Percentiles rank a stretch among this genome's conserved stretches.
phyloP scores from a whole-genome alignment of 2,888 invertebrate genomes.

The Laspeyria flexula region DNA sequence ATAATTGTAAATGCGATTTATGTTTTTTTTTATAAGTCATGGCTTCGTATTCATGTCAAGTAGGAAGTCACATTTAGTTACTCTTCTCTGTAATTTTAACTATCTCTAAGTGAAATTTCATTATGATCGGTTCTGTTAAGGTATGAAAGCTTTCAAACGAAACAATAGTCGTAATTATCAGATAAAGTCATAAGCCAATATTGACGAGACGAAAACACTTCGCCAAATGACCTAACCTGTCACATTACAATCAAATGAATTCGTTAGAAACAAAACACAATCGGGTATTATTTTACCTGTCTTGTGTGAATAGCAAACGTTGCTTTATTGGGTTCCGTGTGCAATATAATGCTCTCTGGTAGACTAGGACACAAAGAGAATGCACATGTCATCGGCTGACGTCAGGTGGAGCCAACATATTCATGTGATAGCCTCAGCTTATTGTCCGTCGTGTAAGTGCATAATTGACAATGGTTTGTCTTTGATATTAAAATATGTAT shows the following conservation, averaged over 20 bases:
- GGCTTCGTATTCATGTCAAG: too few species aligned
- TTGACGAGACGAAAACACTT: too few species aligned
- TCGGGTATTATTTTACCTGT: slow-evolving; percentile 32
- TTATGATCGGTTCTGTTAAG: too few species aligned
- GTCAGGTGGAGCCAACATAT: slow-evolving; percentile 69
- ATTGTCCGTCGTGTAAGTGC: slow-evolving; percentile 66
- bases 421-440: slow-evolving; percentile 65
- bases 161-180: too few species aligned
- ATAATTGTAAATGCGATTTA: too few species aligned
- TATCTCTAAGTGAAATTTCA: too few species aligned
- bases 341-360: slow-evolving; percentile 56
- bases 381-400: slow-evolving; percentile 60
- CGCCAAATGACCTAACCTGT: too few species aligned
- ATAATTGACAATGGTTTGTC: slow-evolving; percentile 56
- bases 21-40: too few species aligned
- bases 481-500: background rate
- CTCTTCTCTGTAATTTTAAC: too few species aligned
- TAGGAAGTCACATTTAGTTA: too few species aligned
- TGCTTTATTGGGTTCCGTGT: slow-evolving; percentile 49
- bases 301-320: slow-evolving; percentile 45
- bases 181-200: too few species aligned
- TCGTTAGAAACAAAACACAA: slow-evolving; percentile 15
- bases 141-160: too few species aligned
- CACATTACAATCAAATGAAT: background rate
- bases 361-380: slow-evolving; percentile 65